These are phyloP conservation scores for Odontocerum albicorne DNA, from an alignment of 2,888 invertebrate species.

Conservation along the genomic window DNA sequence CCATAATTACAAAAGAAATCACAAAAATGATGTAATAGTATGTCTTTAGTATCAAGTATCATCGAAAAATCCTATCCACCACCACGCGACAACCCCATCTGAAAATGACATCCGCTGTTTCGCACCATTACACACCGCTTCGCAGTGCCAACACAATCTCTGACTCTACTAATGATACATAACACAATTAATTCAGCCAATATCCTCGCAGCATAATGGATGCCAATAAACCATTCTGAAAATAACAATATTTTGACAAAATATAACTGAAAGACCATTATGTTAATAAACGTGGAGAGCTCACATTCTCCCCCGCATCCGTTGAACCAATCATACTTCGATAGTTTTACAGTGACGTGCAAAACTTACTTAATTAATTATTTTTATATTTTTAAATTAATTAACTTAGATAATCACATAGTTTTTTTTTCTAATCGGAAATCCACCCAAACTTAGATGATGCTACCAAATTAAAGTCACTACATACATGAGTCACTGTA, in stretches of 20 bases:
- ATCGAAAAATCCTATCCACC: background rate
- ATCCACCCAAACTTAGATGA: too few species aligned
- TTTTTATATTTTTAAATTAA: too few species aligned
- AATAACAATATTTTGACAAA: constrained; percentile 36
- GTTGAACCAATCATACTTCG: constrained; percentile 6
- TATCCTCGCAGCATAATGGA: constrained; percentile 20
- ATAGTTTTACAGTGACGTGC: constrained; percentile 27
- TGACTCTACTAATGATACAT: constrained; percentile 29
- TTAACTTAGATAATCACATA: too few species aligned
- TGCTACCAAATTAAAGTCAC: too few species aligned
- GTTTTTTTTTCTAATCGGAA: too few species aligned
- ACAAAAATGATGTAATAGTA: too few species aligned
- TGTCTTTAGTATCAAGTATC: too few species aligned
- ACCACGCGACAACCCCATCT: background rate
- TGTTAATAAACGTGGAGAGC: constrained; percentile 33
- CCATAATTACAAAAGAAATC: too few species aligned
- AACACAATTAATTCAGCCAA: constrained; percentile 32
- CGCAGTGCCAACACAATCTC: constrained; percentile 14
- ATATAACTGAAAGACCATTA: constrained; percentile 28
- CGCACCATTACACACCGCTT: constrained; percentile 32
- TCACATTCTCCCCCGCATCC: constrained; percentile 24
- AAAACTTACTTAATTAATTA: too few species aligned
- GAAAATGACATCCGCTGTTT: constrained; percentile 25
- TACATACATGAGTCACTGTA: too few species aligned
- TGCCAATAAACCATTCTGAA: constrained; percentile 25